phyloP scores from a whole-genome alignment of 2,797 vertebrate species.

The Oreochromis mossambicus region DNA sequence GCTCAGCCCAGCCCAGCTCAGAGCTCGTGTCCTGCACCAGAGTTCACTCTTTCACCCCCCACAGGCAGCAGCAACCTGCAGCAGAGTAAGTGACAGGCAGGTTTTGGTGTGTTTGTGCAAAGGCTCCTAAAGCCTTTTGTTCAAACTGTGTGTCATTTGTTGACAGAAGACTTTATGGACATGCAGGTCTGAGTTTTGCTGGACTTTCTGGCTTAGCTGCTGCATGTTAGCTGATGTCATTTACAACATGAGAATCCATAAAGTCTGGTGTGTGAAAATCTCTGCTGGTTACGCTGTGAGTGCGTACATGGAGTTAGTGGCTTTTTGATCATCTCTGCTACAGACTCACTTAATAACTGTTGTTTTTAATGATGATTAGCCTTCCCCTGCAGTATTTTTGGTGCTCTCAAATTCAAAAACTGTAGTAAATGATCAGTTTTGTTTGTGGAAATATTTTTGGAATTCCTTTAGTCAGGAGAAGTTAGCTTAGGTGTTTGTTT shows the following conservation, averaged over 20 bases:
- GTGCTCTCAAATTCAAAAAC: background rate
- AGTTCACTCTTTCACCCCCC: conserved; percentile 69
- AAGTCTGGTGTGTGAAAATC: background rate
- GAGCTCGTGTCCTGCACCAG: conserved; percentile 72
- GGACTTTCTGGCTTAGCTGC: background rate
- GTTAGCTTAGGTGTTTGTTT: background rate
- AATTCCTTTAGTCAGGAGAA: background rate
- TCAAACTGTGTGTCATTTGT: background rate
- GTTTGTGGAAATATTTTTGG: background rate
- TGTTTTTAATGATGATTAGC: background rate
- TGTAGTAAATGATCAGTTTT: background rate
- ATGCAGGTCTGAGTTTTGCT: background rate
- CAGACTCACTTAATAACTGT: background rate
- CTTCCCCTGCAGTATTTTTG: background rate
- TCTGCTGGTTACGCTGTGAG: background rate
- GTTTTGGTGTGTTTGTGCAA: background rate
- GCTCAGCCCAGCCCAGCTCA: conserved; percentile 80
- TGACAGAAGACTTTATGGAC: background rate
- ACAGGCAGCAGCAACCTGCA: conserved; percentile 63
- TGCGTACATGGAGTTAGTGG: conserved; percentile 1
- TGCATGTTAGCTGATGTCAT: background rate
- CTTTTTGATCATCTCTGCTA: background rate
- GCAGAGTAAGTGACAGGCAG: conserved; percentile 65
- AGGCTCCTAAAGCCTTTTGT: background rate
- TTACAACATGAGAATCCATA: background rate